Conservation (phyloP, 2,888 invertebrate species). For the Pyrrhosoma nymphula region DNA sequence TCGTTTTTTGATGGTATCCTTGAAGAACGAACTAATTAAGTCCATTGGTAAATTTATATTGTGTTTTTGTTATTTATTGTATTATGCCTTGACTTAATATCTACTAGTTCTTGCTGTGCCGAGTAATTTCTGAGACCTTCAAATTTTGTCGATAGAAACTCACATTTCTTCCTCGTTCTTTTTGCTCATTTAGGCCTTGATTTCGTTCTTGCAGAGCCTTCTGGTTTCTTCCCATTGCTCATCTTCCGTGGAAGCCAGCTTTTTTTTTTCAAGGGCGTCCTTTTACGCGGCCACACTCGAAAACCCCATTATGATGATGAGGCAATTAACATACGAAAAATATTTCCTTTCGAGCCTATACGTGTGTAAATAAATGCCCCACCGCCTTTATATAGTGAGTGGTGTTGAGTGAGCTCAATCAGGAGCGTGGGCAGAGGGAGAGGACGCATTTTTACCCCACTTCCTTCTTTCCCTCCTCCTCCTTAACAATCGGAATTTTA, state of each 20-base stretch:
- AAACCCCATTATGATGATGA: background rate
- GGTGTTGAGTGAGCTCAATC: background rate
- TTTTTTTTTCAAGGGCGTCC: background rate
- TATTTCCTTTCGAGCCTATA: background rate
- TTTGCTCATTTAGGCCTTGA: background rate
- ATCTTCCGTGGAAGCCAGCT: background rate
- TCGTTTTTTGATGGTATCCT: background rate
- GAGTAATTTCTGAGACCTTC: background rate
- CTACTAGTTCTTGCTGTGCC: background rate
- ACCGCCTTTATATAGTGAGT: background rate
- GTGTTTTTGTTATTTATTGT: background rate
- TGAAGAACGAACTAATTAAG: background rate
- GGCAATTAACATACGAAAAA: background rate
- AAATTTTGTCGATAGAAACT: background rate
- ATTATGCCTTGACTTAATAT: background rate
- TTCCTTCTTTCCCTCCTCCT: background rate
- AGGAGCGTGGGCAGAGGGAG: background rate
- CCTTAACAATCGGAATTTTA: slow-evolving; percentile 11
- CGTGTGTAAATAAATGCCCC: background rate
- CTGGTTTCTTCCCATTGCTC: background rate
- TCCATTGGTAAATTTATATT: background rate
- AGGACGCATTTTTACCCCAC: background rate
- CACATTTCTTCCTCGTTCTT: background rate
- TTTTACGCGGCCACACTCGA: background rate
- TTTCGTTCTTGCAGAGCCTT: background rate